phyloP scores from a whole-genome alignment of 2,797 vertebrate genomes.

The Lophura swinhoii region DNA sequence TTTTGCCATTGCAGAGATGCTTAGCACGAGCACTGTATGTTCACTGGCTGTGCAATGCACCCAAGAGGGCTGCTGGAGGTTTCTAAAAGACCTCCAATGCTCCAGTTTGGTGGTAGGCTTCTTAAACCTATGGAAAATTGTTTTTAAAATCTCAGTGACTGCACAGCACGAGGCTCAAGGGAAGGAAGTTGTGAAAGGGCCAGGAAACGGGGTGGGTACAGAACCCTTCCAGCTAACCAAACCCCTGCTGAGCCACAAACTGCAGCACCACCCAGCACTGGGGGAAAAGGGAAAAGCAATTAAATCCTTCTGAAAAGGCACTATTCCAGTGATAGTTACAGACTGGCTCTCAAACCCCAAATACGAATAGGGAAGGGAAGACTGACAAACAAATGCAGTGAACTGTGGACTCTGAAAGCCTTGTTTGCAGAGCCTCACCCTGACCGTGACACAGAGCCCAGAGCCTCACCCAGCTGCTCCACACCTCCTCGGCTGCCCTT shows the following conservation, averaged over 20 bases:
- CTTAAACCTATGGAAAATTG: neutral
- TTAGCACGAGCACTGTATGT: rapidly evolving
- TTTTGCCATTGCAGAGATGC: neutral
- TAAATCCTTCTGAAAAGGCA: neutral
- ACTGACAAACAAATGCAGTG: rapidly evolving
- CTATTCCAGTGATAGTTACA: neutral
- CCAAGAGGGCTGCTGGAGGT: neutral
- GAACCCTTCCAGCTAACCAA: neutral
- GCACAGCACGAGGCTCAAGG: neutral
- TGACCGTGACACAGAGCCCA: rapidly evolving
- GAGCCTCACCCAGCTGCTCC: rapidly evolving
- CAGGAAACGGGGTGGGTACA: neutral
- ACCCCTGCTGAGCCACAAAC: neutral
- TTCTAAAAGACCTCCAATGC: neutral
- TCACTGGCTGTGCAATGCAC: neutral
- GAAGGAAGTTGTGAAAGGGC: neutral
- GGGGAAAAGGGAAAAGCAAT: neutral
- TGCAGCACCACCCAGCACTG: neutral
- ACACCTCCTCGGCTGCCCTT: too few species aligned
- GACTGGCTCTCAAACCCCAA: neutral
- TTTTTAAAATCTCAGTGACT: neutral
- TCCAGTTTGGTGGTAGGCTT: neutral
- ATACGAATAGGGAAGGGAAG: neutral
- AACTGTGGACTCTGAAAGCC: rapidly evolving
- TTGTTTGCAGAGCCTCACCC: neutral